A percentile compares a stretch with the other conserved stretches of the same genome.
Conservation (phyloP, 1,140 invertebrate genomes). For the Hydropsyche tenuis region DNA sequence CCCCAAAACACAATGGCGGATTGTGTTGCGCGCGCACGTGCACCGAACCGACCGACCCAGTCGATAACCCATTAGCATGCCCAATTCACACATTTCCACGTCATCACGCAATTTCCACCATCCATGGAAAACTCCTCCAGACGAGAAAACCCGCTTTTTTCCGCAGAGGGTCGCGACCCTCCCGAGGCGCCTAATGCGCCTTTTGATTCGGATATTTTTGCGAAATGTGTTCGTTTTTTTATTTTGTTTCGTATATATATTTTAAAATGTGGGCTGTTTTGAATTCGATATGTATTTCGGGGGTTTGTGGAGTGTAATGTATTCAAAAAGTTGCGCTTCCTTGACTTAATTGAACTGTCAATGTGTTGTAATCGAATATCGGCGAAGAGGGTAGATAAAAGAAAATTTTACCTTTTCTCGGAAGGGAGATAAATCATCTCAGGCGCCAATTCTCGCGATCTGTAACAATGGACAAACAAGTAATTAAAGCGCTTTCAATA, state of each 20-base stretch:
- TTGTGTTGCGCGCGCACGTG: not conserved
- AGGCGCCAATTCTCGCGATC: not conserved
- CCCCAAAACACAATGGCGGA: not conserved
- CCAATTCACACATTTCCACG: constrained; percentile 26
- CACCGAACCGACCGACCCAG: not conserved
- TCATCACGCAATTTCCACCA: constrained; percentile 23
- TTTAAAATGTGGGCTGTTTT: too few species aligned
- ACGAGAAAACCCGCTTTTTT: constrained; percentile 1
- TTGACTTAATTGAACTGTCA: constrained; percentile 14
- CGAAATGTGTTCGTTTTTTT: too few species aligned
- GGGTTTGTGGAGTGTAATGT: not conserved
- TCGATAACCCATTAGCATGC: constrained; percentile 40
- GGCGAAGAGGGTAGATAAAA: not conserved
- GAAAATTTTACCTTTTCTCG: constrained; percentile 7
- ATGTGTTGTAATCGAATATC: constrained; percentile 20
- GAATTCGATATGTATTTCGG: too few species aligned
- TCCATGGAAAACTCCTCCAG: too few species aligned
- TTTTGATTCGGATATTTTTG: too few species aligned
- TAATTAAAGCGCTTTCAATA: not conserved
- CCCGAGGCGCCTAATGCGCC: too few species aligned
- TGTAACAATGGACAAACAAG: not conserved
- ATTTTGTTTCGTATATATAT: too few species aligned
- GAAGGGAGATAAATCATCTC: not conserved
- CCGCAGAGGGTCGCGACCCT: not conserved
- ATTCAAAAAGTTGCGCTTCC: constrained; percentile 5